phyloP scores from a whole-genome alignment of 2,113 vertebrate species.

The Mohoua ochrocephala region DNA sequence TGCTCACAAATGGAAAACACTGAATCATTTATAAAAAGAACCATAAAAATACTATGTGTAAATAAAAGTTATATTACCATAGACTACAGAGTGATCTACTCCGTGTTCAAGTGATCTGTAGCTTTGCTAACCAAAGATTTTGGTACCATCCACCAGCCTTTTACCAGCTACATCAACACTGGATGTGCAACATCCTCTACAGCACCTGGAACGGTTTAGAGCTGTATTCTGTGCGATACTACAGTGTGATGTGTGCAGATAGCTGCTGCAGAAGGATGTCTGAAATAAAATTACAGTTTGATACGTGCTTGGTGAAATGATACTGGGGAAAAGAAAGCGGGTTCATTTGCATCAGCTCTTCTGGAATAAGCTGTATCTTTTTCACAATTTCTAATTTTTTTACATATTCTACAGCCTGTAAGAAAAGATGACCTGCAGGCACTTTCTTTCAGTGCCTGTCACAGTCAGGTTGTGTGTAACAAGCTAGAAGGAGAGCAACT shows the following conservation, averaged over 20 bases:
- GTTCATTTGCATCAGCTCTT: not conserved
- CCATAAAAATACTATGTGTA: not conserved
- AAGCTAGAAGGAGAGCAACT: conserved; percentile 14
- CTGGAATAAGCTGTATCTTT: not conserved
- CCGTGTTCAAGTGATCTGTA: not conserved
- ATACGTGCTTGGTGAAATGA: not conserved
- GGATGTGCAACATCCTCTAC: not conserved
- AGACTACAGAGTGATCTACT: not conserved
- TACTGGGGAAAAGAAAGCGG: not conserved
- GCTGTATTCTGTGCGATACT: not conserved
- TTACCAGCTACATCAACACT: not conserved
- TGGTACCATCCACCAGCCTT: not conserved
- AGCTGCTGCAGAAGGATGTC: not conserved
- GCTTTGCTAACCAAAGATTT: not conserved
- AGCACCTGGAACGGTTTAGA: not conserved
- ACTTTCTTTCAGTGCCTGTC: conserved; percentile 40
- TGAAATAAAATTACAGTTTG: not conserved
- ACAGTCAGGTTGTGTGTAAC: not conserved
- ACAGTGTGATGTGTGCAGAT: not conserved
- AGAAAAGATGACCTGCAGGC: conserved; percentile 29
- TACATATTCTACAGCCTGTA: conserved; percentile 11
- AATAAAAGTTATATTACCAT: not conserved
- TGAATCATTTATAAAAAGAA: not conserved
- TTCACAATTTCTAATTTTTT: conserved; percentile 1
- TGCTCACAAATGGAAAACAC: not conserved